Evolutionary conservation across 2,797 vertebrate genomes (phyloP).

Genomic region (Melanogrammus aeglefinus): DNA sequence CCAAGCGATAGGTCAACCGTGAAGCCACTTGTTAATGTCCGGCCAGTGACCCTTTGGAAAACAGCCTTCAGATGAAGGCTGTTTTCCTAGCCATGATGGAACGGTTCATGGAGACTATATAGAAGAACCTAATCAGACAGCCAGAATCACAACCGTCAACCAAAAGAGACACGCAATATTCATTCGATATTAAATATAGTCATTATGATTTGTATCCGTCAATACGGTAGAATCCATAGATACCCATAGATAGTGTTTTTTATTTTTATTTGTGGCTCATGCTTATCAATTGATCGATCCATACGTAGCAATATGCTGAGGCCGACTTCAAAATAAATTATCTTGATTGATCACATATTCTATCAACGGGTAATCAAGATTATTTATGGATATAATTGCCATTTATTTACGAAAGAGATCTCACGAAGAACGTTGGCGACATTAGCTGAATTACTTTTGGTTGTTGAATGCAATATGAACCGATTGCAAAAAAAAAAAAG

Average conservation of each 20-base stretch:
- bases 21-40: neutral
- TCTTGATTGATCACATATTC: neutral
- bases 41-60: neutral
- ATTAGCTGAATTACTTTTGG: neutral
- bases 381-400: neutral
- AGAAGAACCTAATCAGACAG: neutral
- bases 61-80: neutral
- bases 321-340: neutral
- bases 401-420: neutral
- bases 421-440: neutral
- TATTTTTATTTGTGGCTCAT: neutral
- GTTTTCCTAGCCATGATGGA: neutral
- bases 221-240: neutral
- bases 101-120: neutral
- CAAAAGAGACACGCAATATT: neutral
- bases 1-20: neutral
- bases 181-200: conserved; percentile 9
- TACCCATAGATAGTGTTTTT: neutral
- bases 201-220: conserved; percentile 8
- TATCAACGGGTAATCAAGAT: neutral
- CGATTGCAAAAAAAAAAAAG: neutral
- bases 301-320: neutral
- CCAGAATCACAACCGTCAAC: neutral
- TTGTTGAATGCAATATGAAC: neutral
- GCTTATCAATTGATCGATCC: neutral